Percentiles rank a stretch among this genome's conserved stretches.
Evolutionary conservation across 2,888 invertebrate species (phyloP).

Genomic region (Frankliniella intonsa): DNA sequence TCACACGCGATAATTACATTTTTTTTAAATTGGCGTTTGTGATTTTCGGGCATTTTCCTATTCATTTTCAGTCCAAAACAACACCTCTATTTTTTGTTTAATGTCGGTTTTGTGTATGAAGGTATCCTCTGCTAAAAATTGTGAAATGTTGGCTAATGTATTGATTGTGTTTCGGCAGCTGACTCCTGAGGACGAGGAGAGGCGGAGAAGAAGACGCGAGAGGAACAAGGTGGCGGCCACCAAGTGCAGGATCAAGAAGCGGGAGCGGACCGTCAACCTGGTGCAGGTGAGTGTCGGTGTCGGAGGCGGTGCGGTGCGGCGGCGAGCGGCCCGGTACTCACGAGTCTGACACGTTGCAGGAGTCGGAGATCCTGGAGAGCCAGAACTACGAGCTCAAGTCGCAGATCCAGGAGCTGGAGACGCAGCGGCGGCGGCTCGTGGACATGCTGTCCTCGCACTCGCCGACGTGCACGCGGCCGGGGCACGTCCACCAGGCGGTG

Average conservation of each 20-base stretch:
- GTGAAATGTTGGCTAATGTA: too few relatives aligned
- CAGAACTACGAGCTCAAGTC: conserved; percentile 80
- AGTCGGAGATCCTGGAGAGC: conserved; percentile 78
- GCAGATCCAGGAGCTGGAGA: conserved; percentile 76
- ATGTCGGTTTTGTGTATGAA: too few relatives aligned
- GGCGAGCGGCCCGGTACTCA: background rate
- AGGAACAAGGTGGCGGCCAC: conserved; percentile 92
- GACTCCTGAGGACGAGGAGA: conserved; percentile 87
- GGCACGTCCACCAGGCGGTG: background rate
- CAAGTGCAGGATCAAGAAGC: conserved; percentile 89
- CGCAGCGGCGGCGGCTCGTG: conserved; percentile 68
- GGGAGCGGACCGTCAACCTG: conserved; percentile 79
- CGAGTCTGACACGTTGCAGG: conserved; percentile 45
- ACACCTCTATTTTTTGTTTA: too few relatives aligned
- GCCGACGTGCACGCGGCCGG: conserved; percentile 60
- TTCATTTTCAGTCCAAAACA: too few relatives aligned
- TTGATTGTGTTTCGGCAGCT: conserved; percentile 54
- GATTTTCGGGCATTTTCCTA: too few relatives aligned
- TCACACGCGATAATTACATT: too few relatives aligned
- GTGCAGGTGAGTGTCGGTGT: conserved; percentile 52
- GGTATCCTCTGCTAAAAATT: too few relatives aligned
- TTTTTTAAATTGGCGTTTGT: too few relatives aligned
- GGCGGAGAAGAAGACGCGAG: conserved; percentile 77
- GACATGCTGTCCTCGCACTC: conserved; percentile 74
- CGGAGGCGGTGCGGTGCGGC: background rate